phyloP scores from a whole-genome alignment of 2,797 vertebrate genomes.

The Ceryle rudis region DNA sequence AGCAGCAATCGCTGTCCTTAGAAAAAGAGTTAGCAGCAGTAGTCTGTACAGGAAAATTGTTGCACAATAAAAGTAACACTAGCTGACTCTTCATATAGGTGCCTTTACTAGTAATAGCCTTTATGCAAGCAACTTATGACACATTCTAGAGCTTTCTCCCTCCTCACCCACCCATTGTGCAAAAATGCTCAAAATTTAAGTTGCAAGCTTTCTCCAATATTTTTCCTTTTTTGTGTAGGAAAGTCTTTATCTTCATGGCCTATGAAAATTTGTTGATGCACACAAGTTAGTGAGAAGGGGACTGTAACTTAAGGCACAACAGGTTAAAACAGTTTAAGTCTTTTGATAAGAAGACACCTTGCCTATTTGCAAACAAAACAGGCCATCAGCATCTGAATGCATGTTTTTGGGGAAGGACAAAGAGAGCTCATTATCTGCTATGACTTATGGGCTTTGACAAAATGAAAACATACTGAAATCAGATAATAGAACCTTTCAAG shows the following conservation, averaged over 20 bases:
- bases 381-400: not conserved
- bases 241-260: not conserved
- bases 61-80: not conserved
- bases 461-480: not conserved
- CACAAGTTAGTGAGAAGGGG: rapidly evolving
- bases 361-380: not conserved
- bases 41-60: not conserved
- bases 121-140: not conserved
- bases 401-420: not conserved
- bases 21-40: not conserved
- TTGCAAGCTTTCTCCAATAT: not conserved
- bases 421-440: not conserved
- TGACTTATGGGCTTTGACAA: not conserved
- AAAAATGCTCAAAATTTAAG: not conserved
- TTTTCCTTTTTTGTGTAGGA: not conserved
- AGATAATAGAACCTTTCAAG: not conserved
- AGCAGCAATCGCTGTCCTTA: not conserved
- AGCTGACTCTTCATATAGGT: not conserved
- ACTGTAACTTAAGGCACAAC: not conserved
- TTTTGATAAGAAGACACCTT: not conserved
- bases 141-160: not conserved
- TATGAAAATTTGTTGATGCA: not conserved
- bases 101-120: not conserved
- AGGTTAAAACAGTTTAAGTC: not conserved
- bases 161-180: not conserved